Evolutionary conservation across 2,797 vertebrate species (phyloP).

Genomic region (Erpetoichthys calabaricus): DNA sequence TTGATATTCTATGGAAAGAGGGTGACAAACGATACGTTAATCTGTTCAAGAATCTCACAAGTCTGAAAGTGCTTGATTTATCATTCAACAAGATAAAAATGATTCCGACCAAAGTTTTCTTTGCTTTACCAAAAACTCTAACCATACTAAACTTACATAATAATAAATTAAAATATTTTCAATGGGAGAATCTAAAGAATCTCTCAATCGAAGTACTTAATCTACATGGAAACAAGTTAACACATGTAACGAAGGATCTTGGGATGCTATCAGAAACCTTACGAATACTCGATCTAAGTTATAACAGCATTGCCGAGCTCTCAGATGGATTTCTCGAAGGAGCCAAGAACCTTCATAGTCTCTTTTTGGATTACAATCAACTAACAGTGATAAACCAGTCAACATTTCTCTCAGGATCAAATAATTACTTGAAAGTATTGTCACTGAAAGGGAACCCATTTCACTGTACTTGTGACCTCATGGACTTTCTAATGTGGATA

Average conservation of each 20-base stretch:
- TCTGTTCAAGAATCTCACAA: conserved; percentile 43
- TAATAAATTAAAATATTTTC: conserved; percentile 37
- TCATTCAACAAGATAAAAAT: conserved; percentile 37
- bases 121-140: conserved; percentile 37
- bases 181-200: conserved; percentile 35
- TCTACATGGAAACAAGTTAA: conserved; percentile 45
- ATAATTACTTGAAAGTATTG: conserved; percentile 31
- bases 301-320: conserved; percentile 47
- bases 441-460: conserved; percentile 49
- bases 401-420: conserved; percentile 24
- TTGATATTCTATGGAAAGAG: conserved; percentile 51
- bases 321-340: conserved; percentile 30
- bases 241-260: conserved; percentile 25
- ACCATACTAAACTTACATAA: conserved; percentile 30
- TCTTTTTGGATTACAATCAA: conserved; percentile 48
- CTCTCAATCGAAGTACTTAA: conserved; percentile 45
- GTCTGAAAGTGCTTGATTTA: conserved; percentile 51
- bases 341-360: conserved; percentile 27
- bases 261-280: conserved; percentile 29
- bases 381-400: conserved; percentile 46
- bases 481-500: conserved; percentile 55
- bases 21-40: conserved; percentile 26
- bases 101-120: conserved; percentile 35
- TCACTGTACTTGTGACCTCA: conserved; percentile 49
- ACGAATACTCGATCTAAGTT: conserved; percentile 40